These are phyloP conservation scores for Telenomus remus DNA, from an alignment of 1,140 invertebrate species.

Conservation along the genomic window DNA sequence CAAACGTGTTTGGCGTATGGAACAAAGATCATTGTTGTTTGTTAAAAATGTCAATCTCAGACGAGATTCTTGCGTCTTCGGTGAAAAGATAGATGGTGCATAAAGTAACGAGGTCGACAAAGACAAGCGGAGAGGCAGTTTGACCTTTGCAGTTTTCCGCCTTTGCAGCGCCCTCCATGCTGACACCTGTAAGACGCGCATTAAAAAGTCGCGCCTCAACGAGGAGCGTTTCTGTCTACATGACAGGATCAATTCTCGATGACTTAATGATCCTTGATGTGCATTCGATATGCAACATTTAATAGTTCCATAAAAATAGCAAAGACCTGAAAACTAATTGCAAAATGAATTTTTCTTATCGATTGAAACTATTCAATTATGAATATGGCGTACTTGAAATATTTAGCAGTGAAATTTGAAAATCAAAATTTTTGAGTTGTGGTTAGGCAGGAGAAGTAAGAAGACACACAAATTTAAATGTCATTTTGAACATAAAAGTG, in stretches of 20 bases:
- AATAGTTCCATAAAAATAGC: neutral
- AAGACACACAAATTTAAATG: no score
- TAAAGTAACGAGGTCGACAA: constrained; percentile 58
- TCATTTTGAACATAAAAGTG: constrained; percentile 8
- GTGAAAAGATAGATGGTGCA: constrained; percentile 60
- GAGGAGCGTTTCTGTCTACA: constrained; percentile 36
- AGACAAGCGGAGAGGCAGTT: constrained; percentile 58
- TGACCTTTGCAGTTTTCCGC: constrained; percentile 71
- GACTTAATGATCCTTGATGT: constrained; percentile 38
- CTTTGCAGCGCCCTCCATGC: constrained; percentile 49
- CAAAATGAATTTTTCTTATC: no score
- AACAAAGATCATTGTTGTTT: neutral
- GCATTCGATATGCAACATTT: neutral
- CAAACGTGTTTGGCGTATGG: no score
- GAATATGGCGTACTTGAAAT: no score
- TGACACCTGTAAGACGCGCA: constrained; percentile 57
- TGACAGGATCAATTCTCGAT: constrained; percentile 9
- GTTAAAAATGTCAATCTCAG: no score
- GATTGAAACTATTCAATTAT: no score
- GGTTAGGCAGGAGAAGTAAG: no score
- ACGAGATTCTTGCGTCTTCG: neutral
- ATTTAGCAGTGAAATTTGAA: no score
- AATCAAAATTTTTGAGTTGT: no score
- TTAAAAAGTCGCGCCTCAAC: constrained; percentile 30
- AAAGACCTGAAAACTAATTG: no score